phyloP scores from a whole-genome alignment of 2,888 invertebrate species.

The Celastrina argiolus region DNA sequence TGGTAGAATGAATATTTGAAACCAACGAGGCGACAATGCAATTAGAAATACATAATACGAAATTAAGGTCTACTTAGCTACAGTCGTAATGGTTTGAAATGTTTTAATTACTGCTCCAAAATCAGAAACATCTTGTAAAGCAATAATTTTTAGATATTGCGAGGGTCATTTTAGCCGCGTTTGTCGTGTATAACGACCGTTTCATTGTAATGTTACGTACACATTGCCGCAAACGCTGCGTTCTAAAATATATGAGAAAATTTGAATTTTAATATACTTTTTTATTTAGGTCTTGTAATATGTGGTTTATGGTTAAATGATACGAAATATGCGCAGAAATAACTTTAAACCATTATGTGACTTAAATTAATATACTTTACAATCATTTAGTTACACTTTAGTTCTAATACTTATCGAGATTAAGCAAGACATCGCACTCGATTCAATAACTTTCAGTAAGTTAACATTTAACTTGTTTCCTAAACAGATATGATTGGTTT shows the following conservation, averaged over 20 bases:
- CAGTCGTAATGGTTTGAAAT: neutral
- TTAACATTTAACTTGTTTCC: too few relatives aligned
- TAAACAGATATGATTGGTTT: too few relatives aligned
- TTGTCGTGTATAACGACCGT: conserved; percentile 4
- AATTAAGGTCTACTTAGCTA: neutral
- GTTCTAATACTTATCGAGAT: too few relatives aligned
- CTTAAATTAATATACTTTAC: too few relatives aligned
- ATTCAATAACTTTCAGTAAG: too few relatives aligned
- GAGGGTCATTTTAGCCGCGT: conserved; percentile 10
- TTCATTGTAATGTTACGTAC: neutral
- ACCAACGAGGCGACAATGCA: neutral
- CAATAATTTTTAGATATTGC: conserved; percentile 10
- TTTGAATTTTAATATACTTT: neutral
- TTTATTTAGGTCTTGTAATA: neutral
- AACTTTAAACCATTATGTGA: too few relatives aligned
- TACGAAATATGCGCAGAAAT: too few relatives aligned
- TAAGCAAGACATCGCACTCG: too few relatives aligned
- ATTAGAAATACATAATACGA: neutral
- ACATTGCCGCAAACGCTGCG: conserved; percentile 2
- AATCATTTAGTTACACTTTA: too few relatives aligned
- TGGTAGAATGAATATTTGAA: neutral
- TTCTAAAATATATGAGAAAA: neutral
- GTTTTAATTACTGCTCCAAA: conserved; percentile 1
- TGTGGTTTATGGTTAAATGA: too few relatives aligned
- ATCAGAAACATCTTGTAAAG: conserved; percentile 9